These are phyloP conservation scores for Pseudomyrmex pallidus DNA, from an alignment of 1,140 invertebrate genomes.

Conservation along the genomic window DNA sequence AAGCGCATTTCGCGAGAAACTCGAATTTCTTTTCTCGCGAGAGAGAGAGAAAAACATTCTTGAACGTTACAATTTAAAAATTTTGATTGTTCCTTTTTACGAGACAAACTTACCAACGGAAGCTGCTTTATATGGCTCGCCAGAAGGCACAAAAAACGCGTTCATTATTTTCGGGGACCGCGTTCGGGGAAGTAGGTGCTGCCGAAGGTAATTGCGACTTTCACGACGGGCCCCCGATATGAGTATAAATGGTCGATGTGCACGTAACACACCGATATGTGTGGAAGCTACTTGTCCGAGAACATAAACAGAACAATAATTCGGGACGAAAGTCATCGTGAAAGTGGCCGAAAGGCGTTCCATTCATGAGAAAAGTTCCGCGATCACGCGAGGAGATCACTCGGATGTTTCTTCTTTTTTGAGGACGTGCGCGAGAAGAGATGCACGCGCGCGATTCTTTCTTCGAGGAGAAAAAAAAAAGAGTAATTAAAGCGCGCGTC, in stretches of 20 bases:
- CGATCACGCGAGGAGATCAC: conserved; percentile 24
- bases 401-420: not conserved
- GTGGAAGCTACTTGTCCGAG: conserved; percentile 8
- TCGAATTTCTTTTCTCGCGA: not conserved
- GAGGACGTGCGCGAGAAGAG: not conserved
- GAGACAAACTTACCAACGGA: conserved; percentile 42
- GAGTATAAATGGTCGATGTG: conserved; percentile 11
- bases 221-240: conserved; percentile 6
- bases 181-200: conserved; percentile 14
- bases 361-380: conserved; percentile 16
- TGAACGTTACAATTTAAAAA: too few species aligned
- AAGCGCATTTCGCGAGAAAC: not conserved
- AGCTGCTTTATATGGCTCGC: conserved; percentile 17
- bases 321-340: conserved; percentile 10
- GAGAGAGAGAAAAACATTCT: not conserved
- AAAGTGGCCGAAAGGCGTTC: not conserved
- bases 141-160: conserved; percentile 7
- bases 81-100: not conserved
- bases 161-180: not conserved
- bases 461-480: not conserved
- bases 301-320: conserved; percentile 27
- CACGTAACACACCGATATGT: not conserved
- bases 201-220: conserved; percentile 44
- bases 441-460: too few species aligned
- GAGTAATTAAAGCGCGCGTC: not conserved